Evolutionary conservation across 53 echinoderm and acorn worm genomes (phyloP), one percentile per base, ranked within the genome.

Genomic region (Holothuria leucospilota): DNA sequence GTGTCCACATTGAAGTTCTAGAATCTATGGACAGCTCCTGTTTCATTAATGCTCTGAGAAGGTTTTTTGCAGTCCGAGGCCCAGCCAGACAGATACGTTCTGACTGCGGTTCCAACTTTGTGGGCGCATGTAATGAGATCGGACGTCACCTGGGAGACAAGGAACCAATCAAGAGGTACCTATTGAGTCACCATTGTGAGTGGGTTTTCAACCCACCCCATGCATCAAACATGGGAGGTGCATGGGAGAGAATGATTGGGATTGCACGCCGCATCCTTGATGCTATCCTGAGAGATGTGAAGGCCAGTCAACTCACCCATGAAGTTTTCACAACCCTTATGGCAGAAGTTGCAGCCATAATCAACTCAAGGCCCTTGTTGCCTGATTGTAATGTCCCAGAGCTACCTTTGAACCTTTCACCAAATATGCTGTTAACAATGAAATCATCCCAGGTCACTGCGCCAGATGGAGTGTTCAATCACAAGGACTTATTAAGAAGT

Each of bases 141-240:
- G 86, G 84, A 72, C 66, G 21, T 6, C 66, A 66, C 18, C 77
- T 87, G 0, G 20, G 2, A 59, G 92, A 92, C 38, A 85, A 81
- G 63, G 89, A 92, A 4, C 56, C 39, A 18, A 40, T 91, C 64
- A 87, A 85, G 78, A 77, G 90, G 52, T 83, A 85, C 52, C 51
- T 84, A 38, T 69, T 91, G 9, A 87, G 49, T 28, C 87, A 63
- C 4, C 67, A 68, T 20, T 89, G 90, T 68, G 85, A 89, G 68
- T 89, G 90, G 90, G 69, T 90, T 77, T 87, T 87, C 59, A 91
- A 91, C 87, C 91, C 91, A 29, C 87, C 91, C 82, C 87, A 91
- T 75, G 87, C 91, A 41, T 87, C 91, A 34, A 63, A 85, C 66
- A 90, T 90, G 85, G 90, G 85, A 51, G 85, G 85, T 56, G 90